Conservation (phyloP, 2,888 invertebrate species). For the Torymus texanus region DNA sequence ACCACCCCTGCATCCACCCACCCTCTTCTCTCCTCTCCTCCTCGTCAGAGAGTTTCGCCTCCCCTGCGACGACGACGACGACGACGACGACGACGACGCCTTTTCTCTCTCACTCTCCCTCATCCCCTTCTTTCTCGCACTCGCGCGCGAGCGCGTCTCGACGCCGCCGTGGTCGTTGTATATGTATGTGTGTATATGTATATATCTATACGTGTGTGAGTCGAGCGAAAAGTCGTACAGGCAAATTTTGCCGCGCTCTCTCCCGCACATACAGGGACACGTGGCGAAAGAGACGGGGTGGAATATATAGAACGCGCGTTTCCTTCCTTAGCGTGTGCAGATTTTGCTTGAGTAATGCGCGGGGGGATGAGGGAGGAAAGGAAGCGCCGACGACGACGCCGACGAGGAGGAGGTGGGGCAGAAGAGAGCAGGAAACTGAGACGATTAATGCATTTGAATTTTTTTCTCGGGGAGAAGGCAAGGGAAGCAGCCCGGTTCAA, state of each 20-base stretch:
- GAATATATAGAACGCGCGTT: conserved; percentile 11
- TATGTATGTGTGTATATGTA: not conserved
- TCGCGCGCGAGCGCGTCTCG: not conserved
- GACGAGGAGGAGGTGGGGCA: no score
- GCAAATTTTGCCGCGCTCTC: conserved; percentile 37
- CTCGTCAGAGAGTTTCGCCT: conserved; percentile 40
- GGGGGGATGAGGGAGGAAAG: not conserved
- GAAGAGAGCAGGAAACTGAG: conserved; percentile 4
- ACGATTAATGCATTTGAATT: conserved; percentile 31
- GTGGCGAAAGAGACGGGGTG: conserved; percentile 11
- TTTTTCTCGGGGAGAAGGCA: not conserved
- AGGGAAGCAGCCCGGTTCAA: not conserved
- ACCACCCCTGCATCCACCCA: conserved; percentile 61
- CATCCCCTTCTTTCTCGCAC: conserved; percentile 33
- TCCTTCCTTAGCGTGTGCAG: conserved; percentile 40
- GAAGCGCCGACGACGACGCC: not conserved
- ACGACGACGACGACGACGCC: conserved; percentile 31
- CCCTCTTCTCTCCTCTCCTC: conserved; percentile 16
- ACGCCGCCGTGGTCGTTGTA: not conserved
- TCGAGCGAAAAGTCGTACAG: conserved; percentile 35
- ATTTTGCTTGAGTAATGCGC: conserved; percentile 42
- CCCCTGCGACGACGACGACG: conserved; percentile 27
- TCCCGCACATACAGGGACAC: not conserved
- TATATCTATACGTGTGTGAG: no score
- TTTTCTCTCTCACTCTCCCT: conserved; percentile 39